phyloP scores from a whole-genome alignment of 2,797 vertebrate genomes.

The Gadopsis bispinosus region DNA sequence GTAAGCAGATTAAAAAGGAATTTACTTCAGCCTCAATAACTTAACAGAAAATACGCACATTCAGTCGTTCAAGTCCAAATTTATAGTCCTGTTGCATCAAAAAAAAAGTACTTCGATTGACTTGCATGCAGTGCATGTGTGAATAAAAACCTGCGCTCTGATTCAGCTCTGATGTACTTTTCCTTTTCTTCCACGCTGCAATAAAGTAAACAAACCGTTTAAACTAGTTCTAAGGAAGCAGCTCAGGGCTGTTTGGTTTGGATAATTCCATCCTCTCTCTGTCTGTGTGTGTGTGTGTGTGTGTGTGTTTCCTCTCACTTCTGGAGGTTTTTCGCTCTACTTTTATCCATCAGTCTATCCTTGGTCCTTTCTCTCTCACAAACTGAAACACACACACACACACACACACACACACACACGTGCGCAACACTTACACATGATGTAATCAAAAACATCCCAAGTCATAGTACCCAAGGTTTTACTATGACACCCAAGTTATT shows the following conservation, averaged over 20 bases:
- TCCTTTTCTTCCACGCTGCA: neutral
- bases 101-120: neutral
- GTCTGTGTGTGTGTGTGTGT: neutral
- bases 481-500: neutral
- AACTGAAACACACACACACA: conserved; percentile 9
- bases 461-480: neutral
- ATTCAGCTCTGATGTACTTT: neutral
- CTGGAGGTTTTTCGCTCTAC: neutral
- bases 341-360: conserved; percentile 2
- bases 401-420: neutral
- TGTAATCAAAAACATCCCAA: neutral
- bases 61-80: neutral
- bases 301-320: neutral
- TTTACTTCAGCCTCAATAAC: neutral
- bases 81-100: neutral
- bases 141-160: too few relatives aligned
- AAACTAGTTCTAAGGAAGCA: conserved; percentile 10
- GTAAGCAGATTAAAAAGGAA: neutral
- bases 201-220: conserved; percentile 22
- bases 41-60: neutral
- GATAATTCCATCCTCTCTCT: conserved; percentile 4
- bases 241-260: conserved; percentile 16
- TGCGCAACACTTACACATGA: conserved; percentile 3
- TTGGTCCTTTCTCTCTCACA: conserved; percentile 1
- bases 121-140: neutral